phyloP scores from a whole-genome alignment of 2,797 vertebrate genomes.

The Neopelma chrysocephalum region DNA sequence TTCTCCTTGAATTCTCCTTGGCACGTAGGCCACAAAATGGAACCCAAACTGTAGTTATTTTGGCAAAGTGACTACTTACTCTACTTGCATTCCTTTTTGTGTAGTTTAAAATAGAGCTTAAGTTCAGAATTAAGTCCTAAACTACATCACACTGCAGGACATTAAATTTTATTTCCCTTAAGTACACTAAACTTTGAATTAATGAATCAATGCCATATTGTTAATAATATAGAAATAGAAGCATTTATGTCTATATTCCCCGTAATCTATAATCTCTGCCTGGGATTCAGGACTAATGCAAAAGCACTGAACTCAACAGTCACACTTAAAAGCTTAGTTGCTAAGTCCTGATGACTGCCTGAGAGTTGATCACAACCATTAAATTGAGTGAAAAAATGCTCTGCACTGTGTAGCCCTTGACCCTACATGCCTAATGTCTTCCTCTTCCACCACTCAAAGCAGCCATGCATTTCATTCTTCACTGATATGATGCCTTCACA shows the following conservation, averaged over 20 bases:
- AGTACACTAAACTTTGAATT: not conserved
- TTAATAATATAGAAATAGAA: not conserved
- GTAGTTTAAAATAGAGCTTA: not conserved
- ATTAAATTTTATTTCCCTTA: not conserved
- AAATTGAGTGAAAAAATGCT: not conserved
- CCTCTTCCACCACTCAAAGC: not conserved
- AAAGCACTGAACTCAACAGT: not conserved
- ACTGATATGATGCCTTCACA: not conserved
- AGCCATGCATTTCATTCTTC: not conserved
- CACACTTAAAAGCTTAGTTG: not conserved
- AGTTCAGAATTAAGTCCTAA: not conserved
- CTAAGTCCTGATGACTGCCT: not conserved
- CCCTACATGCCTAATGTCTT: accelerated
- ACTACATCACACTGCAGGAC: not conserved
- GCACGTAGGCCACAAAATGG: not conserved
- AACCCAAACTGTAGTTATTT: not conserved
- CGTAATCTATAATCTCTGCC: not conserved
- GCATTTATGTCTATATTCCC: not conserved
- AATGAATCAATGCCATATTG: not conserved
- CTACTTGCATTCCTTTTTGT: not conserved
- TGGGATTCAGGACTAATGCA: not conserved
- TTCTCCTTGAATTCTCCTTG: not conserved
- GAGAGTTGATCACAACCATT: not conserved
- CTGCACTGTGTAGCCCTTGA: not conserved
- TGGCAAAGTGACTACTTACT: not conserved